Conservation (phyloP, 2,888 invertebrate genomes). For the Sipha maydis region DNA sequence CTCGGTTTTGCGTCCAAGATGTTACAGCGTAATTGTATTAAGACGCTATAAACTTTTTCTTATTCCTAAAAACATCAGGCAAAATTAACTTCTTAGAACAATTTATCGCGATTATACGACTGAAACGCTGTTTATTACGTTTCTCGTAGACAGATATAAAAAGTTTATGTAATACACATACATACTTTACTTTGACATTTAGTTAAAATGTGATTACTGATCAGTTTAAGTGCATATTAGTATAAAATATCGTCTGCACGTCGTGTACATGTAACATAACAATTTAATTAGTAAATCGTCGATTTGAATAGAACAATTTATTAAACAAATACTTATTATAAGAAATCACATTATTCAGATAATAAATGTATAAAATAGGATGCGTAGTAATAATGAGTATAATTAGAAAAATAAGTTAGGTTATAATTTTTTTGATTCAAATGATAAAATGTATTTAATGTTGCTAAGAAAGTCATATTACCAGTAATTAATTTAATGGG, state of each 20-base stretch:
- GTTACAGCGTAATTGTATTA: slow-evolving; percentile 18
- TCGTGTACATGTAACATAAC: too few species aligned
- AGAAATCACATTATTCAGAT: too few species aligned
- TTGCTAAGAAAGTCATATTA: too few species aligned
- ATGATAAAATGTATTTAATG: too few species aligned
- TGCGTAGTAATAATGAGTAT: too few species aligned
- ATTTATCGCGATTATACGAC: slow-evolving; percentile 16
- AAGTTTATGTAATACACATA: background rate
- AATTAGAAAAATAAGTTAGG: too few species aligned
- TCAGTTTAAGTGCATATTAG: background rate
- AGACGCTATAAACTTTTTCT: slow-evolving; percentile 23
- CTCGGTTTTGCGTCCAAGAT: background rate
- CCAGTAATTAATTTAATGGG: too few species aligned
- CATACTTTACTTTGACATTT: background rate
- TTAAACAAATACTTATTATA: too few species aligned
- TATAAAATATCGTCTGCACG: background rate
- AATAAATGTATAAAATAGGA: too few species aligned
- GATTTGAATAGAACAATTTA: too few species aligned
- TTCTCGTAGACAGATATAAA: slow-evolving; percentile 11
- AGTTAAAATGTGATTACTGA: slow-evolving; percentile 16
- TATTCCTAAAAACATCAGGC: background rate
- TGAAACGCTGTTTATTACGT: slow-evolving; percentile 21
- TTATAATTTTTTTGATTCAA: too few species aligned
- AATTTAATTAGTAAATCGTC: too few species aligned
- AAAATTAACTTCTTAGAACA: slow-evolving; percentile 16